Conservation (phyloP, 2,113 vertebrate genomes). For the Panthera uncia region DNA sequence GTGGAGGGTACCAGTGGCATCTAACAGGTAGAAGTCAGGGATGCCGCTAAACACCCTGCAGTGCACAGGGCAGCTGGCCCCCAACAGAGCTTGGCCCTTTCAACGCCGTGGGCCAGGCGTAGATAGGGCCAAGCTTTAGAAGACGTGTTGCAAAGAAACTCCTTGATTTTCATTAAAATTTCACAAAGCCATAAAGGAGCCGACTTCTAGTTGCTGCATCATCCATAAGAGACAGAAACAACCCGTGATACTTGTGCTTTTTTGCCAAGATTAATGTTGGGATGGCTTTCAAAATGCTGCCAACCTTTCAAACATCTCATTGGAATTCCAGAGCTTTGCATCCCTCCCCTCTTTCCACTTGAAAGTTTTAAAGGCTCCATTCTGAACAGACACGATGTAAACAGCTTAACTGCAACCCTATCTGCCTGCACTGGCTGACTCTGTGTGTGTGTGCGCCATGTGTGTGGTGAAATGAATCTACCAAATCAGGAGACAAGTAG, state of each 20-base stretch:
- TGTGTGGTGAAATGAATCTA: neutral
- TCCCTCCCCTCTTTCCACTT: neutral
- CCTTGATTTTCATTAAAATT: slow-evolving; percentile 46
- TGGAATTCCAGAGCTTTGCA: neutral
- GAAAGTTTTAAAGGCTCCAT: neutral
- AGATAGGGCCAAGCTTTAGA: neutral
- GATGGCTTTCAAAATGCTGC: neutral
- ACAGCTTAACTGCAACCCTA: neutral
- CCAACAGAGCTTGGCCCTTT: accelerated
- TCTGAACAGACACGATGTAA: neutral
- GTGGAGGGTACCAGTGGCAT: neutral
- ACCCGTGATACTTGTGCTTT: neutral
- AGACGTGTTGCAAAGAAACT: neutral
- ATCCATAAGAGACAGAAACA: neutral
- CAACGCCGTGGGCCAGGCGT: neutral
- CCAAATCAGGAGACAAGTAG: neutral
- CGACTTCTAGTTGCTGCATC: neutral
- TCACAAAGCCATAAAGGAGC: neutral
- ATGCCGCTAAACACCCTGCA: neutral
- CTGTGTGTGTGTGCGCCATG: neutral
- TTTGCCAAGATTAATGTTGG: neutral
- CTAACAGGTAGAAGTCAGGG: neutral
- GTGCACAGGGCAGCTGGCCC: neutral
- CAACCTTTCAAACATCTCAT: neutral
- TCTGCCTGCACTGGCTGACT: neutral